Percentiles rank a stretch among this genome's conserved stretches.
phyloP scores from a whole-genome alignment of 2,113 vertebrate genomes.

The Silurus glanis region DNA sequence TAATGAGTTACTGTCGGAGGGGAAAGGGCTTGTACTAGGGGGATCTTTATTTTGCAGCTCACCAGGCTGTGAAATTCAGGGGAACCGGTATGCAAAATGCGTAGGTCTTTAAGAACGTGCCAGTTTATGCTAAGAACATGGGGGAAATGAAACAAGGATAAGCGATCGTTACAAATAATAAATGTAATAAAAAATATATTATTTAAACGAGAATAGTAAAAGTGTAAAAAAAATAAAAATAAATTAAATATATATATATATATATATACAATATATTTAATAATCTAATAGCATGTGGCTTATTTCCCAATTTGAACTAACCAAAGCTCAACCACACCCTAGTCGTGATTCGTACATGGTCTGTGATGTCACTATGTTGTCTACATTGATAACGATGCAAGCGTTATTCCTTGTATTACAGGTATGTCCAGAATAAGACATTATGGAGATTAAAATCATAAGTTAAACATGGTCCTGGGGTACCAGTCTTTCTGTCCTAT shows the following conservation, averaged over 20 bases:
- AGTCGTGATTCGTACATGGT: neutral
- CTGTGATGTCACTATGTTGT: neutral
- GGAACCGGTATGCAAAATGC: slow-evolving; percentile 23
- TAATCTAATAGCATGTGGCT: neutral
- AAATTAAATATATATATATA: too few species aligned
- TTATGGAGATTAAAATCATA: neutral
- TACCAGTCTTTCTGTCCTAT: too few species aligned
- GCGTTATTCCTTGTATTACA: neutral
- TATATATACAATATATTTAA: too few species aligned
- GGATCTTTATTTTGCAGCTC: slow-evolving; percentile 52
- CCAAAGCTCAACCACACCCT: neutral
- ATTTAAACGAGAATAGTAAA: too few species aligned
- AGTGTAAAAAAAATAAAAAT: too few species aligned
- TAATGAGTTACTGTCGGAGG: slow-evolving; percentile 43
- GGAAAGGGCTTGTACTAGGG: slow-evolving; percentile 36
- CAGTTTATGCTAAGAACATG: neutral
- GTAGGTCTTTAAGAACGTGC: neutral
- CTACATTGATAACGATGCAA: neutral
- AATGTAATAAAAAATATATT: neutral
- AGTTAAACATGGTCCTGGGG: too few species aligned
- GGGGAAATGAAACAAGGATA: neutral
- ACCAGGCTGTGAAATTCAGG: slow-evolving; percentile 37
- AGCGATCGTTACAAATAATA: neutral
- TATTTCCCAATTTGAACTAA: neutral
- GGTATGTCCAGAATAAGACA: neutral